Conservation (phyloP, 2,888 invertebrate genomes). For the Metallyticus violacea region DNA sequence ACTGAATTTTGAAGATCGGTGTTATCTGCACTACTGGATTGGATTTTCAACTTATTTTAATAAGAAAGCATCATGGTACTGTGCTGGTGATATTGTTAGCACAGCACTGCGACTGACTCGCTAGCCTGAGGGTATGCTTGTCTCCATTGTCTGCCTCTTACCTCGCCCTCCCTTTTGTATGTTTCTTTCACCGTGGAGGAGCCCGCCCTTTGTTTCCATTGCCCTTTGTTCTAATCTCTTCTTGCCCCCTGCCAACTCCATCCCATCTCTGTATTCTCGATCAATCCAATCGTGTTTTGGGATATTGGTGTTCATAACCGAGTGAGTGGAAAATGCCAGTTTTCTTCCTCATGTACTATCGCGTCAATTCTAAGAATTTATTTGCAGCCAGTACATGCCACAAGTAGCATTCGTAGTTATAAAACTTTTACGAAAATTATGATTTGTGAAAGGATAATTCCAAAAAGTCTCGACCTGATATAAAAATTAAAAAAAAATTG, state of each 20-base stretch:
- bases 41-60: too few species aligned
- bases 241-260: background rate
- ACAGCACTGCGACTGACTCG: background rate
- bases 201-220: constrained; percentile 5
- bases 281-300: background rate
- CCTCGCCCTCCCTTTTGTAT: background rate
- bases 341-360: background rate
- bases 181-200: constrained; percentile 3
- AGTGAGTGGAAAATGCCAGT: background rate
- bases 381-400: too few species aligned
- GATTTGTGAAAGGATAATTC: too few species aligned
- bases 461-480: too few species aligned
- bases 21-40: too few species aligned
- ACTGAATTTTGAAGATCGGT: too few species aligned
- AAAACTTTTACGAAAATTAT: too few species aligned
- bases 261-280: background rate
- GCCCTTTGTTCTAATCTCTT: constrained; percentile 14
- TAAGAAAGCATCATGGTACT: too few species aligned
- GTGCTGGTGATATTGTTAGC: background rate
- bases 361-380: too few species aligned
- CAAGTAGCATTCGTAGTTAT: too few species aligned
- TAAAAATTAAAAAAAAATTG: too few species aligned
- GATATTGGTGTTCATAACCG: background rate
- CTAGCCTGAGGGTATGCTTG: background rate
- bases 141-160: background rate